Base-by-base conservation (phyloP, 2,113 vertebrate genomes). In the Rhinopomastus cyanomelas region DNA sequence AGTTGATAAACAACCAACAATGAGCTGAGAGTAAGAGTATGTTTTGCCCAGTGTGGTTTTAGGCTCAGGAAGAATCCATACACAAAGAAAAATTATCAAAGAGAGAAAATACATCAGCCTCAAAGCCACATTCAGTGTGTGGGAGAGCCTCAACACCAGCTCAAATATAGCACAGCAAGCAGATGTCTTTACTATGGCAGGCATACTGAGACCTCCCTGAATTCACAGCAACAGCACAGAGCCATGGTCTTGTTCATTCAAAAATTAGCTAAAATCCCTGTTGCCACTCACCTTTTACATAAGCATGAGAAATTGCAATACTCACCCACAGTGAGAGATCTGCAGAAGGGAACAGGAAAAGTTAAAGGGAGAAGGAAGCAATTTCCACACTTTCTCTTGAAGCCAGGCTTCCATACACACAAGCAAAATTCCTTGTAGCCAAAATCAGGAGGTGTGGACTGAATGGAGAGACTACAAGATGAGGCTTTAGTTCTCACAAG, bases 151-250 rank as follows among this genome's bases (percentile, higher is more conserved):
- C 80, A 83, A 60, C 56, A 57, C 84, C 46, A 93, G 77, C 59
- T 79, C 51, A 94, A 93, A 93, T 90, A 85, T 90, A 95, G 81
- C 87, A 74, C 61, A 93, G 78, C 3, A 2, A 94, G 87, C 92
- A 95, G 92, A 96, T 95, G 94, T 93, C 92, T 93, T 93, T 95
- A 96, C 95, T 95, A 95, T 57, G 13, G 2, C 15, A 42, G 56
- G 51, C 61, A 55, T 89, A 73, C 66, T 84, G 59, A 83, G 76
- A 74, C 65, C 34, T 71, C 81, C 53, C n/a, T 81, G 69, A 15
- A 81, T 94, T 94, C 79, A 60, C 65, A 95, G 67, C 42, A 82
- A 87, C 59, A 76, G 10, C 73, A 71, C 16, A 61, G 61, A 81
- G 75, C 88, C 68, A 37, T 26, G 52, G n/a, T 44, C 44, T 79